phyloP scores from a whole-genome alignment of 1,140 invertebrate species.

The Neoseiulus cucumeris region DNA sequence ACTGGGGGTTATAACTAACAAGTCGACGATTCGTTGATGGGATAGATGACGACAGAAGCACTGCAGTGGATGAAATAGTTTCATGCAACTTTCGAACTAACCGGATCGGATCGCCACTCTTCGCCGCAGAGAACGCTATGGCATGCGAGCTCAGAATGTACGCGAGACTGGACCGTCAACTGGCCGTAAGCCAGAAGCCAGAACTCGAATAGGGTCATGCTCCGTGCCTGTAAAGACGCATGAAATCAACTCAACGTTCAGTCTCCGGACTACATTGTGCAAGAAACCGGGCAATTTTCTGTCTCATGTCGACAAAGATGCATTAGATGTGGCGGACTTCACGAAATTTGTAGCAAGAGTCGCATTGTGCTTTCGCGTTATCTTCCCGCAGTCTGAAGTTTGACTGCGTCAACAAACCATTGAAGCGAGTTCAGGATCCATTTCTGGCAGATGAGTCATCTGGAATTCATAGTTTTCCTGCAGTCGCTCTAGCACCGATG shows the following conservation, averaged over 20 bases:
- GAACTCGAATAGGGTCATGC: constrained; percentile 4
- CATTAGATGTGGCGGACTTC: no score
- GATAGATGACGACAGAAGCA: not conserved
- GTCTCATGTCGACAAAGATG: no score
- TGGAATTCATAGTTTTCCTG: constrained; percentile 1
- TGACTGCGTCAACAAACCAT: not conserved
- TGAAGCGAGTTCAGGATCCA: not conserved
- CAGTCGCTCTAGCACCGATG: not conserved
- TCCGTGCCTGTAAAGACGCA: not conserved
- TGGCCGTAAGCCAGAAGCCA: constrained; percentile 4
- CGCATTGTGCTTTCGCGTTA: no score
- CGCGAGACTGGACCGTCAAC: not conserved
- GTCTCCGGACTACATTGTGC: no score
- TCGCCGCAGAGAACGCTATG: not conserved
- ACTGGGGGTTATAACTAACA: no score
- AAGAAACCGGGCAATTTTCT: no score
- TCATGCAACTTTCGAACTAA: not conserved
- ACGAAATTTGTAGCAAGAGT: no score
- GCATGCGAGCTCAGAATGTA: not conserved
- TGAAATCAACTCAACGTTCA: no score
- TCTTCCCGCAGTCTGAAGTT: no score
- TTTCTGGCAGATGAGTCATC: not conserved
- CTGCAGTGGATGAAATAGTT: not conserved
- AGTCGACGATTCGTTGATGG: not conserved
- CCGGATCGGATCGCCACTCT: constrained; percentile 2